Percentiles rank a stretch among this genome's conserved stretches.
These are phyloP conservation scores for Lacerta viridis DNA, from an alignment of 2,797 vertebrate genomes.

Conservation along the genomic window DNA sequence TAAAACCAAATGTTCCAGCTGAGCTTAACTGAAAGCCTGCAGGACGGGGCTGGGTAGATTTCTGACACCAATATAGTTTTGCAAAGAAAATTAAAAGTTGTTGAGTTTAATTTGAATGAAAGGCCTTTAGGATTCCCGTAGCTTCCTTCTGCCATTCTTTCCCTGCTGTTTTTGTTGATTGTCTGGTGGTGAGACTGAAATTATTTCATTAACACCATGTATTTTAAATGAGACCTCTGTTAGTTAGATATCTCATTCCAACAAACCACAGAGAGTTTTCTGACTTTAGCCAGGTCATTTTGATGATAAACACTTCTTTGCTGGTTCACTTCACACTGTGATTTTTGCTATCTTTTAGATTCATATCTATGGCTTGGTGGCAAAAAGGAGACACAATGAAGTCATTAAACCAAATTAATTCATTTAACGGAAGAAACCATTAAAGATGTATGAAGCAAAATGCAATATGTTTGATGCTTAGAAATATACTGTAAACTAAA, in stretches of 20 bases:
- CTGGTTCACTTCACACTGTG: slow-evolving; percentile 25
- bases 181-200: slow-evolving; percentile 56
- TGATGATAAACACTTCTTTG: slow-evolving; percentile 41
- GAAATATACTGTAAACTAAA: slow-evolving; percentile 43
- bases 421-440: slow-evolving; percentile 46
- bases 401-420: slow-evolving; percentile 60
- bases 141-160: slow-evolving; percentile 23
- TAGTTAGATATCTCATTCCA: slow-evolving; percentile 62
- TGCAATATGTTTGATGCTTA: slow-evolving; percentile 48
- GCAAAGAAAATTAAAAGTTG: slow-evolving; percentile 37
- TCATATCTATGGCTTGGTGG: slow-evolving; percentile 46
- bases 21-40: neutral
- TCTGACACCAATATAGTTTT: slow-evolving; percentile 46
- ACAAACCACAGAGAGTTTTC: slow-evolving; percentile 45
- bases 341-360: slow-evolving; percentile 44
- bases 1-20: neutral
- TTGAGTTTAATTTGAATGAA: slow-evolving; percentile 58
- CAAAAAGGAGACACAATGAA: slow-evolving; percentile 49
- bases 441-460: slow-evolving; percentile 55
- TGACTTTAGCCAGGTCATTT: slow-evolving; percentile 54
- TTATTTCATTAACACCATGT: slow-evolving; percentile 62
- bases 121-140: slow-evolving; percentile 41
- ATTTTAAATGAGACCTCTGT: slow-evolving; percentile 36
- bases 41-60: neutral
- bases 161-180: slow-evolving; percentile 58